phyloP scores from a whole-genome alignment of 2,888 invertebrate genomes.

The Brachyopa scutellaris region DNA sequence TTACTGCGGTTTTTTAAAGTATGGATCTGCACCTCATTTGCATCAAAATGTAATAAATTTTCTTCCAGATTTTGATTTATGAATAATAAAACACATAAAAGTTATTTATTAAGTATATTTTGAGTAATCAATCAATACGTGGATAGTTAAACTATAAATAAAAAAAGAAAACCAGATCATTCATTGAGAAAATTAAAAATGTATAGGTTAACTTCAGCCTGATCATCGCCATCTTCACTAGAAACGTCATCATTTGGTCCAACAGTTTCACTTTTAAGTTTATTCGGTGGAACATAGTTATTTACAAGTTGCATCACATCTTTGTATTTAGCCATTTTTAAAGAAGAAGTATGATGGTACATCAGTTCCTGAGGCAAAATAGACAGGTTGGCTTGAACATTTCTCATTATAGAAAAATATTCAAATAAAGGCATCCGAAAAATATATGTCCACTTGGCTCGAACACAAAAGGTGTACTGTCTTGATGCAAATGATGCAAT shows the following conservation, averaged over 20 bases:
- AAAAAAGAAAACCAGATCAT: slow-evolving; percentile 1
- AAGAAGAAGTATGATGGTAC: too few species aligned
- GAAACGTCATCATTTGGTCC: slow-evolving; percentile 8
- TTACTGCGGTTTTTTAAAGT: too few species aligned
- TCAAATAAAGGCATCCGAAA: slow-evolving; percentile 6
- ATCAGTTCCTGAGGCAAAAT: too few species aligned
- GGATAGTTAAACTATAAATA: slow-evolving; percentile 7
- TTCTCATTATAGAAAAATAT: slow-evolving; percentile 22
- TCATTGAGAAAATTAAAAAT: background rate
- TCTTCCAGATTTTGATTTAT: too few species aligned
- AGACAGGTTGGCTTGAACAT: too few species aligned
- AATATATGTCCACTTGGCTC: too few species aligned
- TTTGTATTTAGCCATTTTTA: slow-evolving; percentile 19
- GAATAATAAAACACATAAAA: too few species aligned
- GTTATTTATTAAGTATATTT: too few species aligned
- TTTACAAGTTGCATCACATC: slow-evolving; percentile 8
- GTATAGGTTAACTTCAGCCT: background rate
- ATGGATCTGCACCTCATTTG: too few species aligned
- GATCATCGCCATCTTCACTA: slow-evolving; percentile 17
- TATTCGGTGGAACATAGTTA: slow-evolving; percentile 2
- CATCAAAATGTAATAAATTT: too few species aligned
- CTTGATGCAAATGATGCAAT: slow-evolving; percentile 21
- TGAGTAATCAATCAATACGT: too few species aligned
- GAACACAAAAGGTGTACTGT: slow-evolving; percentile 2
- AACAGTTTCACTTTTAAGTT: slow-evolving; percentile 17